A percentile compares a stretch with the other conserved stretches of the same genome.
Conservation (phyloP, 1,140 invertebrate genomes). For the Homalodisca vitripennis region DNA sequence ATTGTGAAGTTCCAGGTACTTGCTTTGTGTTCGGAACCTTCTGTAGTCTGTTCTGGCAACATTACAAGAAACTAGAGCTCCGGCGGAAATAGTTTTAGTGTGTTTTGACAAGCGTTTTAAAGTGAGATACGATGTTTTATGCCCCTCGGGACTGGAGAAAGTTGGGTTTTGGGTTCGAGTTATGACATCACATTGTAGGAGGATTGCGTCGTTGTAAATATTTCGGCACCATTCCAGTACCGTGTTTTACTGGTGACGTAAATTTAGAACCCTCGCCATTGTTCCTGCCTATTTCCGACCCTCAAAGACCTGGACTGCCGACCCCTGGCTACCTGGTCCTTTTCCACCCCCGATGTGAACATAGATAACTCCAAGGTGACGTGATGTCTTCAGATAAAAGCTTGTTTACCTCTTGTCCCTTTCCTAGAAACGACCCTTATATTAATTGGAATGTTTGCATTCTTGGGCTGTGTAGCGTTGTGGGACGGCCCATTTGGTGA, state of each 20-base stretch:
- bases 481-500: not conserved
- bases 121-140: conserved; percentile 1
- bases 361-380: not conserved
- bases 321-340: not conserved
- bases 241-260: conserved; percentile 13
- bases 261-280: not conserved
- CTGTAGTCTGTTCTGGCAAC: conserved; percentile 8
- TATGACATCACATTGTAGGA: not conserved
- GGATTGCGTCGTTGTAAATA: not conserved
- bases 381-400: not conserved
- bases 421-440: conserved; percentile 20
- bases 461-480: not conserved
- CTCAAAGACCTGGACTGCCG: not conserved
- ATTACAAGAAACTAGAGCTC: conserved; percentile 1
- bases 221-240: not conserved
- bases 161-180: not conserved
- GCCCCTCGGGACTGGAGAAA: not conserved
- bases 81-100: conserved; percentile 11
- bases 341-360: conserved; percentile 1
- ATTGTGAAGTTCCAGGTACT: not conserved
- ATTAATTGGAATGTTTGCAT: conserved; percentile 18
- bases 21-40: not conserved
- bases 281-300: not conserved
- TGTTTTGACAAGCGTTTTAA: conserved; percentile 4
- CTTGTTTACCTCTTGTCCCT: conserved; percentile 6